Base-by-base conservation (phyloP, 2,888 invertebrate species). In the Buathra laborator region DNA sequence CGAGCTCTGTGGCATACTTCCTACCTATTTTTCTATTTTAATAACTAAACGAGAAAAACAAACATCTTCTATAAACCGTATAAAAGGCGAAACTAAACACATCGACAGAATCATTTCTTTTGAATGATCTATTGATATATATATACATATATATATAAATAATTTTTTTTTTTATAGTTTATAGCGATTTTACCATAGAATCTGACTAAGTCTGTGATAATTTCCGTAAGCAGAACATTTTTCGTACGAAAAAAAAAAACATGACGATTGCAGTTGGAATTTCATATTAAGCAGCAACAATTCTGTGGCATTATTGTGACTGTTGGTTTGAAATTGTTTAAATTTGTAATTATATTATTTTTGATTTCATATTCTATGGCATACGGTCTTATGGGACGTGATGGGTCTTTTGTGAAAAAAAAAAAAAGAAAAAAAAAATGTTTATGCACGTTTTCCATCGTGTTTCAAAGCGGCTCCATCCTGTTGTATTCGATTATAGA, bases 161-260 rank as follows among this genome's bases (percentile, higher is more conserved):
- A 37, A 32, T 70, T 70, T 44, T 32, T 83, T 53, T 48, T 43
- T 44, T 44, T 43, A 75, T 83, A 79, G 64, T 90, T 90, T 89
- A 88, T 91, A 88, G 87, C 89, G 85, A 90, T 89, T 90, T 90
- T 87, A 88, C 88, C 80, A 68, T 87, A 87, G 84, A 87, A 85
- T 89, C 88, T 85, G 83, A 90, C 90, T 90, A 88, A 80, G 86
- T 92, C 92, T 93, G 93, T 93, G 93, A 93, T 93, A 93, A 91
- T 88, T 83, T 87, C 86, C 86, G 71, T 87, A 70, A 71, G 46
- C 80, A 68, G 75, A 72, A 62, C 29, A 32, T 32, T 72, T 68
- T 51, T n/a, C 43, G 70, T 53, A 70, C 48, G 46, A 68, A 56
- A 29, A 24, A 19, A 19, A 19, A 53, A 67, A n/a, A 44, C n/a